These are phyloP conservation scores for Nothura maculosa DNA, from an alignment of 2,797 vertebrate genomes.

Conservation along the genomic window DNA sequence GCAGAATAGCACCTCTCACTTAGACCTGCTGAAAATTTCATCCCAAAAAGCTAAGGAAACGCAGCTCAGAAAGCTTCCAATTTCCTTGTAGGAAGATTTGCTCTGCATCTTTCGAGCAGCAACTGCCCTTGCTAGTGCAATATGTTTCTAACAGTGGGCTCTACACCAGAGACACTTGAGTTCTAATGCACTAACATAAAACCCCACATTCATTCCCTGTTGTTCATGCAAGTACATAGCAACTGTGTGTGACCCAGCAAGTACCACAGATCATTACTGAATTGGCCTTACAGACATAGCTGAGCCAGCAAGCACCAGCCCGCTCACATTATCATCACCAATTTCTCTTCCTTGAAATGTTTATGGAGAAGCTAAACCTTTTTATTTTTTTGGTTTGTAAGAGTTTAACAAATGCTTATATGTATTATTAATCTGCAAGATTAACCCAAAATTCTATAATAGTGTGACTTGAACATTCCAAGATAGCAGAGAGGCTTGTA, in stretches of 20 bases:
- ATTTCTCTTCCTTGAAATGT: constrained; percentile 24
- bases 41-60: neutral
- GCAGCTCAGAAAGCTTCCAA: neutral
- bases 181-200: neutral
- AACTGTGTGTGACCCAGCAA: neutral
- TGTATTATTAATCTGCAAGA: constrained; percentile 61
- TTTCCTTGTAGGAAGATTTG: neutral
- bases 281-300: fast-evolving
- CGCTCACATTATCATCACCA: neutral
- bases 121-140: neutral
- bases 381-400: neutral
- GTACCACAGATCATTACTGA: neutral
- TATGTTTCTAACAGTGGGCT: neutral
- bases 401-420: constrained; percentile 62
- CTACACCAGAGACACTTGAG: neutral
- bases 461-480: constrained; percentile 58
- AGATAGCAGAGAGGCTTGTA: constrained; percentile 52
- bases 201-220: neutral
- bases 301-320: neutral
- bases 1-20: neutral
- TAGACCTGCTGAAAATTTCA: neutral
- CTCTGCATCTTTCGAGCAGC: neutral
- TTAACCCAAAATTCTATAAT: constrained; percentile 54
- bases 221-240: neutral
- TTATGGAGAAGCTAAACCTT: constrained; percentile 32